Evolutionary conservation across 2,113 vertebrate genomes (phyloP).

Genomic region (Nematolebias whitei): DNA sequence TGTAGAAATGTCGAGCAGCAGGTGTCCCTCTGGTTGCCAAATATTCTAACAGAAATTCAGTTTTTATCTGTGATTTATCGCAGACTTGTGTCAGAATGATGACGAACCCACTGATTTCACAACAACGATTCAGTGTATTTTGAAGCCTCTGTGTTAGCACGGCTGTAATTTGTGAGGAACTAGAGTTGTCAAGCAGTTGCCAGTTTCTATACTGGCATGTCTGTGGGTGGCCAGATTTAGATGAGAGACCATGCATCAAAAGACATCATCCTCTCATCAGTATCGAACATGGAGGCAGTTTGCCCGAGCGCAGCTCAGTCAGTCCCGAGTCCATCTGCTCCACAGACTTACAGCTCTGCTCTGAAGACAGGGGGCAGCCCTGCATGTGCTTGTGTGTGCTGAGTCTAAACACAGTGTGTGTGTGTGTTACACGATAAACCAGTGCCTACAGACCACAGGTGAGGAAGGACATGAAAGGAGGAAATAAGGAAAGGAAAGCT

Average conservation of each 20-base stretch:
- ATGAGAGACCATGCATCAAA: slow-evolving; percentile 49
- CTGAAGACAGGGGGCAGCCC: slow-evolving; percentile 48
- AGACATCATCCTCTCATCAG: slow-evolving; percentile 53
- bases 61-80: too few relatives aligned
- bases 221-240: slow-evolving; percentile 49
- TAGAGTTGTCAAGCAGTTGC: slow-evolving; percentile 44
- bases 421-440: slow-evolving; percentile 32
- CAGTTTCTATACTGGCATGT: slow-evolving; percentile 45
- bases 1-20: too few relatives aligned
- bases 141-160: neutral
- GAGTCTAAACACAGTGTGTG: slow-evolving; percentile 21
- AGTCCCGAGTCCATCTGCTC: slow-evolving; percentile 72
- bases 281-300: slow-evolving; percentile 48
- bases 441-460: slow-evolving; percentile 25
- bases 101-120: too few relatives aligned
- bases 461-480: slow-evolving; percentile 32
- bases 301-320: slow-evolving; percentile 67
- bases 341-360: slow-evolving; percentile 53
- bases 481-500: slow-evolving; percentile 42
- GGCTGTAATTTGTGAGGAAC: slow-evolving; percentile 1
- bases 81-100: too few relatives aligned
- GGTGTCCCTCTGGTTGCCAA: too few relatives aligned
- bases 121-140: too few relatives aligned
- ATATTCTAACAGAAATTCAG: too few relatives aligned
- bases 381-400: slow-evolving; percentile 9